Conservation (phyloP, 2,113 vertebrate genomes). For the Heliornis fulica region DNA sequence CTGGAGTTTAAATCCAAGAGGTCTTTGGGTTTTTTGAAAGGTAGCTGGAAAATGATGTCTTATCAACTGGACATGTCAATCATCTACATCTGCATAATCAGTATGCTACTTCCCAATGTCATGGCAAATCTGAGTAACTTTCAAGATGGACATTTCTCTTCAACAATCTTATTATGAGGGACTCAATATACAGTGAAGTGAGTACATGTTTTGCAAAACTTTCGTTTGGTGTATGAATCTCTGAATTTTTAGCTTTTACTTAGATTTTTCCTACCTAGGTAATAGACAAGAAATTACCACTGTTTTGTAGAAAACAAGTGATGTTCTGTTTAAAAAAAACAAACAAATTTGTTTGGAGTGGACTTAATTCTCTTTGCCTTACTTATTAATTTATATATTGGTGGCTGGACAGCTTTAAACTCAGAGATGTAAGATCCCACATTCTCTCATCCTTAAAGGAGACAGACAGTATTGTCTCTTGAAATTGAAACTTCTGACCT, state of each 20-base stretch:
- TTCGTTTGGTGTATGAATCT: not conserved
- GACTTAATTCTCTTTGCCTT: not conserved
- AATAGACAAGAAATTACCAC: not conserved
- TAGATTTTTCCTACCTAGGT: constrained; percentile 28
- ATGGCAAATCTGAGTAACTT: constrained; percentile 26
- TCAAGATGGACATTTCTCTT: constrained; percentile 30
- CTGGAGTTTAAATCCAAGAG: not conserved
- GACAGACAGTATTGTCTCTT: constrained; percentile 14
- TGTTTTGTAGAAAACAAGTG: constrained; percentile 39
- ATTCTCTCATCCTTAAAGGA: constrained; percentile 37
- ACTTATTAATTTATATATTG: not conserved
- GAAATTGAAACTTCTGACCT: constrained; percentile 61
- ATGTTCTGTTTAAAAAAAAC: not conserved
- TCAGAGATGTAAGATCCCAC: constrained; percentile 2
- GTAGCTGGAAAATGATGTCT: not conserved
- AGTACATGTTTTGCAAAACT: constrained; percentile 11
- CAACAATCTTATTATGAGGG: not conserved
- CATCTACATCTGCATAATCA: constrained; percentile 21
- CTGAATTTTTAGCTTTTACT: constrained; percentile 54
- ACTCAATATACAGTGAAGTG: not conserved
- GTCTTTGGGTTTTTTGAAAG: not conserved
- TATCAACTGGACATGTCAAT: not conserved
- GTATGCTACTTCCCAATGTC: not conserved
- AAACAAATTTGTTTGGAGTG: not conserved
- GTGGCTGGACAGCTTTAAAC: not conserved